Evolutionary conservation across 2,113 vertebrate genomes (phyloP).

Genomic region (Perca fluviatilis): DNA sequence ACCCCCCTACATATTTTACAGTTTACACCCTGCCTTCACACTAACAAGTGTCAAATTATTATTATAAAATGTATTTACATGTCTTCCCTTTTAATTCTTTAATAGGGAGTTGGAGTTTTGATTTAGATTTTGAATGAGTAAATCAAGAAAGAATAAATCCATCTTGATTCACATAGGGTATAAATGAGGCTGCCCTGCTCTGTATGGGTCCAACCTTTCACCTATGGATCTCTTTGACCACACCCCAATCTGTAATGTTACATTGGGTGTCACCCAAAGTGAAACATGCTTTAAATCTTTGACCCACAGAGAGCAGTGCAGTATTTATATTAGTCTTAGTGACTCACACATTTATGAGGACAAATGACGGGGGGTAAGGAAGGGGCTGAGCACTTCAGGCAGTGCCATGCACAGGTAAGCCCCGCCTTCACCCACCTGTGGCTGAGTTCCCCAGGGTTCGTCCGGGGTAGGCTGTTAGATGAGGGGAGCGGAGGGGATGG

Average conservation of each 20-base stretch:
- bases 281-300: constrained; percentile 17
- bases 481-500: constrained; percentile 76
- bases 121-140: not conserved
- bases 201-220: constrained; percentile 19
- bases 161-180: not conserved
- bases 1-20: constrained; percentile 45
- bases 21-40: not conserved
- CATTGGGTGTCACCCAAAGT: not conserved
- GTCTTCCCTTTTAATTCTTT: constrained; percentile 56
- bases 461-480: constrained; percentile 94
- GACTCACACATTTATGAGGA: constrained; percentile 31
- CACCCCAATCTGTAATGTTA: not conserved
- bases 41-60: not conserved
- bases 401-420: constrained; percentile 86
- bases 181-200: constrained; percentile 8
- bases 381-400: constrained; percentile 75
- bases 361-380: constrained; percentile 49
- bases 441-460: constrained; percentile 92
- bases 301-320: constrained; percentile 25
- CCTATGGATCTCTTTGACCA: constrained; percentile 31
- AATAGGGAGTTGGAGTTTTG: not conserved
- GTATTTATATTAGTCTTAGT: not conserved
- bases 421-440: constrained; percentile 91
- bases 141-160: not conserved
- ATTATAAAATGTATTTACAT: no score